Percentiles rank a stretch among this genome's conserved stretches.
These are phyloP conservation scores for Hydroisotoma schaefferi DNA, from an alignment of 2,888 invertebrate species.

Conservation along the genomic window DNA sequence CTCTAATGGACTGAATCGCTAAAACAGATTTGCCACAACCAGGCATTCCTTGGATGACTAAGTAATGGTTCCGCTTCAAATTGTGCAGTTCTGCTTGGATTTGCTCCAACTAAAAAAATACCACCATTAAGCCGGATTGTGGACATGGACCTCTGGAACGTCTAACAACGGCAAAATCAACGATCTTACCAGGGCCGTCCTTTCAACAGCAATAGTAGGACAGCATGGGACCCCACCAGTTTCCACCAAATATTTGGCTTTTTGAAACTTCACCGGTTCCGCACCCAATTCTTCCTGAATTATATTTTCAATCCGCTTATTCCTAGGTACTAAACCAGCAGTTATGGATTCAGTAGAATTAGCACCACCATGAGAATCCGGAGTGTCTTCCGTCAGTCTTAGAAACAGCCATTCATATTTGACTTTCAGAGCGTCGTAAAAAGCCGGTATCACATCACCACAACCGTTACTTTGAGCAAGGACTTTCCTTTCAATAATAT, in stretches of 20 bases:
- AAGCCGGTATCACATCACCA: constrained; percentile 26
- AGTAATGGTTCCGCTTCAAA: constrained; percentile 58
- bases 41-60: constrained; percentile 70
- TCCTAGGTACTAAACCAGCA: not conserved
- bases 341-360: not conserved
- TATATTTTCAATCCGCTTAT: constrained; percentile 7
- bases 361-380: constrained; percentile 21
- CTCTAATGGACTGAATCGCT: constrained; percentile 54
- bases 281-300: constrained; percentile 10
- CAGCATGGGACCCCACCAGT: constrained; percentile 44
- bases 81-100: constrained; percentile 55
- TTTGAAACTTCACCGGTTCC: constrained; percentile 5
- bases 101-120: constrained; percentile 28
- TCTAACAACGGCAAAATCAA: not conserved
- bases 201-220: constrained; percentile 35
- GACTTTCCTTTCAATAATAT: constrained; percentile 33
- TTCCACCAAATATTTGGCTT: constrained; percentile 28
- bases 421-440: constrained; percentile 37
- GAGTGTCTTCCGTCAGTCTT: constrained; percentile 41
- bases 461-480: constrained; percentile 8
- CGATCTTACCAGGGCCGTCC: constrained; percentile 28
- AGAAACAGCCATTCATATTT: constrained; percentile 46
- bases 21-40: constrained; percentile 70
- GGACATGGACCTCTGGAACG: not conserved
- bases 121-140: not conserved